phyloP scores from a whole-genome alignment of 2,888 invertebrate species.

The Melipona bicolor region DNA sequence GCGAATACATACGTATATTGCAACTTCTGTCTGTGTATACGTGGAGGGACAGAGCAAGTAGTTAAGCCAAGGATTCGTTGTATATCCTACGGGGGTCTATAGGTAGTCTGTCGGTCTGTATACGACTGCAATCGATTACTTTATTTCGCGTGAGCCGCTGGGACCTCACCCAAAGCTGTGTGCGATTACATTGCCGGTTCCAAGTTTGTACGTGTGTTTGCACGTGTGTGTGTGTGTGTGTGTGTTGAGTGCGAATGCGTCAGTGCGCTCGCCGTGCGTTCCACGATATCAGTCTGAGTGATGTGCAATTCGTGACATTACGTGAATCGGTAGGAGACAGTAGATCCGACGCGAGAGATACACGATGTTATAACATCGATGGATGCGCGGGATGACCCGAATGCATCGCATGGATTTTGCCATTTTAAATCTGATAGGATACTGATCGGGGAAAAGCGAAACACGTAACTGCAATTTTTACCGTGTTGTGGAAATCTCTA shows the following conservation, averaged over 20 bases:
- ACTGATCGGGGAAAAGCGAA: constrained; percentile 41
- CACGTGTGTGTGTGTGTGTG: not conserved
- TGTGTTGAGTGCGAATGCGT: not conserved
- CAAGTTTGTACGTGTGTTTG: too few species aligned
- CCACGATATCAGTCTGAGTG: constrained; percentile 23
- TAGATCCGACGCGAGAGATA: constrained; percentile 37
- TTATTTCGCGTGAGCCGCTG: constrained; percentile 59
- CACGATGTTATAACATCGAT: constrained; percentile 47
- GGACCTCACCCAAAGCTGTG: constrained; percentile 36
- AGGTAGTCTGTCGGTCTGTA: constrained; percentile 13
- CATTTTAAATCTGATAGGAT: constrained; percentile 65
- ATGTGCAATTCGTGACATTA: constrained; percentile 37
- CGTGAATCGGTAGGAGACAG: constrained; percentile 46
- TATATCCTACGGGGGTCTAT: constrained; percentile 28
- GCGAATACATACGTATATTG: constrained; percentile 37
- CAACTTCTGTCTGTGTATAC: not conserved
- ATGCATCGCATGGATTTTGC: constrained; percentile 54
- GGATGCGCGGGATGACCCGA: constrained; percentile 36
- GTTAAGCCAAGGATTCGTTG: constrained; percentile 58
- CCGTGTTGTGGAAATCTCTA: not conserved
- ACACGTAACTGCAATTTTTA: constrained; percentile 49
- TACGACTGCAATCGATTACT: constrained; percentile 60
- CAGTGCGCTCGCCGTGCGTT: constrained; percentile 4
- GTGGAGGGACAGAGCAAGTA: not conserved
- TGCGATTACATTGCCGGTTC: constrained; percentile 45